phyloP scores from a whole-genome alignment of 2,888 invertebrate genomes.

The Drosophila borborema region DNA sequence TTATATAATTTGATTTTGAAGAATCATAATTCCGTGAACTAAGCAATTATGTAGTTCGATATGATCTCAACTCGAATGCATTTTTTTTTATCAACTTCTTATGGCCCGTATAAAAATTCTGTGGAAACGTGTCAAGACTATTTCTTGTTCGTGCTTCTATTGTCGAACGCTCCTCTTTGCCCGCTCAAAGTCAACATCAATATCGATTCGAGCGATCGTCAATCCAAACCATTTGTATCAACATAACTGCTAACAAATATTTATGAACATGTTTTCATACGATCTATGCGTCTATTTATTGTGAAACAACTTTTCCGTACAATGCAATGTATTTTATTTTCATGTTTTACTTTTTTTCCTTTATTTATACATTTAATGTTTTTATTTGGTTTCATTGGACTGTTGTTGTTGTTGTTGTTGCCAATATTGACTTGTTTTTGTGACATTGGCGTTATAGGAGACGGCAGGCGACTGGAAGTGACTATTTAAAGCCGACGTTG shows the following conservation, averaged over 20 bases:
- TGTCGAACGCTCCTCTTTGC: not conserved
- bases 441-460: slow-evolving; percentile 44
- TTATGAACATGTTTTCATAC: slow-evolving; percentile 69
- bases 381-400: slow-evolving; percentile 74
- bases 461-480: slow-evolving; percentile 24
- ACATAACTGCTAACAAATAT: slow-evolving; percentile 68
- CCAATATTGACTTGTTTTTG: slow-evolving; percentile 67
- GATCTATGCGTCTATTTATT: slow-evolving; percentile 55
- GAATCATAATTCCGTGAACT: slow-evolving; percentile 1
- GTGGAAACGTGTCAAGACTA: slow-evolving; percentile 45
- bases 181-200: slow-evolving; percentile 9
- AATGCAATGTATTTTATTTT: slow-evolving; percentile 51
- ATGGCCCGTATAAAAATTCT: slow-evolving; percentile 19
- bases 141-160: slow-evolving; percentile 28
- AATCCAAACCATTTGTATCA: slow-evolving; percentile 72
- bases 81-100: not conserved
- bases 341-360: slow-evolving; percentile 19
- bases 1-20: not conserved
- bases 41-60: not conserved
- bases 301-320: slow-evolving; percentile 65
- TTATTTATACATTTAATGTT: slow-evolving; percentile 62
- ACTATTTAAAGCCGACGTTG: slow-evolving; percentile 29
- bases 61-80: not conserved
- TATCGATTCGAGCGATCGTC: slow-evolving; percentile 30
- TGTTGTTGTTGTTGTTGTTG: slow-evolving; percentile 28